Evolutionary conservation across 2,113 vertebrate species (phyloP).

Genomic region (Willisornis vidua): DNA sequence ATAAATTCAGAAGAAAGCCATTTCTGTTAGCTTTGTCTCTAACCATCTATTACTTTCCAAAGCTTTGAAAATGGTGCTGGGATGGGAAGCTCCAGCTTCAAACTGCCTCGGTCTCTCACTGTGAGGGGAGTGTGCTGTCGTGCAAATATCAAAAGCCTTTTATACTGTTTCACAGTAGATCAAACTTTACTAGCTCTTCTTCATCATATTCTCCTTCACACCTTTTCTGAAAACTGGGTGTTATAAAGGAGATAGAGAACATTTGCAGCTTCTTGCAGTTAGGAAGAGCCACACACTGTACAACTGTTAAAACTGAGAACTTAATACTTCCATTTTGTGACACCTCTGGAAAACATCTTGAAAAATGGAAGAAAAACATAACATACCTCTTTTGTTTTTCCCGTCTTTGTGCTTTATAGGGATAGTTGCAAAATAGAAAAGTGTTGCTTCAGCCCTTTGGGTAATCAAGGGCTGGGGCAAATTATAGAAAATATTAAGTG

Average conservation of each 20-base stretch:
- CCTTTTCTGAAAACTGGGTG: neutral
- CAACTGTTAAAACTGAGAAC: neutral
- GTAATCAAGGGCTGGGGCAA: neutral
- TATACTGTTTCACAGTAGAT: neutral
- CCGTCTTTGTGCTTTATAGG: neutral
- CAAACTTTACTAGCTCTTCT: neutral
- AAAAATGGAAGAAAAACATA: neutral
- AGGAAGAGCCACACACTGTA: neutral
- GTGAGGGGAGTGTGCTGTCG: rapidly evolving
- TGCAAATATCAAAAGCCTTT: neutral
- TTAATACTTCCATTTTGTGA: neutral
- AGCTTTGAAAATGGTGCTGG: neutral
- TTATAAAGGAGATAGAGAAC: neutral
- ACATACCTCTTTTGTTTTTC: rapidly evolving
- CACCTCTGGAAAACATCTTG: neutral
- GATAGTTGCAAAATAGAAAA: neutral
- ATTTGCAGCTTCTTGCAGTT: neutral
- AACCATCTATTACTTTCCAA: neutral
- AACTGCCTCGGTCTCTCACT: neutral
- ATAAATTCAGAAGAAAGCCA: neutral
- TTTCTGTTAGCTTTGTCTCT: neutral
- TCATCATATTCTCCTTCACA: neutral
- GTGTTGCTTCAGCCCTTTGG: neutral
- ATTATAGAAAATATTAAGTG: neutral
- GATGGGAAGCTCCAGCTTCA: neutral